Evolutionary conservation across 2,888 invertebrate genomes (phyloP).

Genomic region (Syritta pipiens): DNA sequence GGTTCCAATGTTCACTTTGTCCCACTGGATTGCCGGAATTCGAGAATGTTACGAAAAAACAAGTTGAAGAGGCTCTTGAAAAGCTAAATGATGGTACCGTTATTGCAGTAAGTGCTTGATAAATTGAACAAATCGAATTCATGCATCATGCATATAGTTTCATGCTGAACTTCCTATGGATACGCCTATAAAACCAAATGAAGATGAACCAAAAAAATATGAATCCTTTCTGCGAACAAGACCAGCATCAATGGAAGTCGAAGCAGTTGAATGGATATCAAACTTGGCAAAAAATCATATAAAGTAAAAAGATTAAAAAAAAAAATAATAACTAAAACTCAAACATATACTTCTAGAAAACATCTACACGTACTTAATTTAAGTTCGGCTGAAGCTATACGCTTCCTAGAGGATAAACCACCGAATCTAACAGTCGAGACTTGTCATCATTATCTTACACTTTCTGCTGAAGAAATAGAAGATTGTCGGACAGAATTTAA

Average conservation of each 20-base stretch:
- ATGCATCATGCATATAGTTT: conserved; percentile 80
- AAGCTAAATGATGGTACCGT: conserved; percentile 83
- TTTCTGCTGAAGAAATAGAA: conserved; percentile 84
- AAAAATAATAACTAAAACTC: neutral
- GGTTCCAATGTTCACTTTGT: conserved; percentile 87
- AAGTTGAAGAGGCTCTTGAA: conserved; percentile 82
- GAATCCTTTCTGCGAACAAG: conserved; percentile 83
- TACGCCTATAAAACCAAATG: conserved; percentile 70
- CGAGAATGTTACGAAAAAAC: conserved; percentile 81
- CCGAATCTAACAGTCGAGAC: conserved; percentile 85
- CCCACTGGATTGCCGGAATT: conserved; percentile 86
- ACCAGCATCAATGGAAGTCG: conserved; percentile 84
- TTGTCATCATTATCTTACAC: conserved; percentile 86
- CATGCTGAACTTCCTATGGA: conserved; percentile 84
- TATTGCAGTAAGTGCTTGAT: conserved; percentile 82
- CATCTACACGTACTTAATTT: conserved; percentile 86
- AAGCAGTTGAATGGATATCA: conserved; percentile 83
- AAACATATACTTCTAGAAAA: conserved; percentile 78
- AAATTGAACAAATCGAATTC: neutral
- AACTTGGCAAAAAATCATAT: conserved; percentile 79
- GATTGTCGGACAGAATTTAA: conserved; percentile 85
- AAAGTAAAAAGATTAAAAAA: conserved; percentile 57
- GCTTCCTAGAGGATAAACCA: no score
- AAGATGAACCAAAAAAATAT: conserved; percentile 82
- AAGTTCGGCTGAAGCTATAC: conserved; percentile 83